A percentile compares a stretch with the other conserved stretches of the same genome.
phyloP scores from a whole-genome alignment of 1,140 invertebrate species.

The Trichonephila inaurata region DNA sequence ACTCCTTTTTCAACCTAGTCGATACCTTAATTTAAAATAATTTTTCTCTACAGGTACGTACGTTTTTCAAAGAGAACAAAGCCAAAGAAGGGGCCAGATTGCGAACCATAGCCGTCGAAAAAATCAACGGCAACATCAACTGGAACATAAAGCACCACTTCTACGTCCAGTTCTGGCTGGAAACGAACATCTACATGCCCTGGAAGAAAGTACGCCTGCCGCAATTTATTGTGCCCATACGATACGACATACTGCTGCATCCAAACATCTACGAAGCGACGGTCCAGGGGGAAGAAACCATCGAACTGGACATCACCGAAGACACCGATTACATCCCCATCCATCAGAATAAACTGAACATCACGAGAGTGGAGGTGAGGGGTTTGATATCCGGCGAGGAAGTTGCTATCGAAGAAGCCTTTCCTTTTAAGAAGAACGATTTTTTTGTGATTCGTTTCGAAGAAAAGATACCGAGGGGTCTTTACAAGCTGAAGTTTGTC shows the following conservation, averaged over 20 bases:
- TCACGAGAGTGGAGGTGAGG: constrained; percentile 78
- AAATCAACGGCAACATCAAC: constrained; percentile 33
- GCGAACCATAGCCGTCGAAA: not conserved
- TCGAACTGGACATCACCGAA: constrained; percentile 83
- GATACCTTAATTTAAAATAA: not conserved
- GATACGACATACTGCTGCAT: constrained; percentile 88
- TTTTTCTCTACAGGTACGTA: constrained; percentile 17
- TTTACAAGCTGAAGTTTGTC: constrained; percentile 84
- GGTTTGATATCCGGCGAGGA: constrained; percentile 72
- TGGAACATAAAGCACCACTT: constrained; percentile 30
- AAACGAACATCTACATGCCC: constrained; percentile 59
- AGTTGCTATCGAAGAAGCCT: constrained; percentile 79
- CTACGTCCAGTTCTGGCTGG: constrained; percentile 23
- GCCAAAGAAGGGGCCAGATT: not conserved
- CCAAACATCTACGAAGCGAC: constrained; percentile 86
- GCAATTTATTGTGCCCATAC: constrained; percentile 84
- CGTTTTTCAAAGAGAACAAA: constrained; percentile 31
- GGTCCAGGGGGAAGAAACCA: constrained; percentile 87
- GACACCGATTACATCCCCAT: constrained; percentile 81
- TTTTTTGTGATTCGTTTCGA: constrained; percentile 86
- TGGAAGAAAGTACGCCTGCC: constrained; percentile 83
- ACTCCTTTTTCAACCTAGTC: no score
- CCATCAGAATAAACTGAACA: constrained; percentile 81
- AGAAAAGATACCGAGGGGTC: constrained; percentile 82
- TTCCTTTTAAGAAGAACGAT: constrained; percentile 84